phyloP scores from a whole-genome alignment of 2,888 invertebrate genomes.

The Tinea pellionella region DNA sequence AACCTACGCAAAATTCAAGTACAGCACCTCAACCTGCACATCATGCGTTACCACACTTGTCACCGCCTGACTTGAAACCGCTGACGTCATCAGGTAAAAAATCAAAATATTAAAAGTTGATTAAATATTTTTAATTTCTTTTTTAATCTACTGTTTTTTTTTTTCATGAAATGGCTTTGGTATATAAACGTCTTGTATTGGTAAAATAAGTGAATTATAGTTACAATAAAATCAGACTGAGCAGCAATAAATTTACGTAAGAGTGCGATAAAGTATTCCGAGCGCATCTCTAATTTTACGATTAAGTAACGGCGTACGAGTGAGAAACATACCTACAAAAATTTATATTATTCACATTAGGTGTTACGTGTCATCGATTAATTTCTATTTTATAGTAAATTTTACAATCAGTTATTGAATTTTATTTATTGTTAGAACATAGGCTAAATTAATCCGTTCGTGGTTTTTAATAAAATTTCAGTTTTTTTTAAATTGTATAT shows the following conservation, averaged over 20 bases:
- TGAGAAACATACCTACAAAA: conserved; percentile 10
- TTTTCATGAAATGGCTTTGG: not conserved
- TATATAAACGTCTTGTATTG: conserved; percentile 3
- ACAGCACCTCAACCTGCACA: conserved; percentile 66
- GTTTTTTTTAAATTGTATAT: no score
- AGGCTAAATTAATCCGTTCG: no score
- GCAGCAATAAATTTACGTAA: conserved; percentile 25
- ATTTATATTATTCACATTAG: not conserved
- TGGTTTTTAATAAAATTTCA: no score
- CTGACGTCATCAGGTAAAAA: conserved; percentile 33
- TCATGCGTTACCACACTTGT: conserved; percentile 68
- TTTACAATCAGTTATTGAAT: no score
- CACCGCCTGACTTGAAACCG: conserved; percentile 74
- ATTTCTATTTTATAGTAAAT: no score
- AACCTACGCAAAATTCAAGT: conserved; percentile 48
- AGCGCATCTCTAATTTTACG: conserved; percentile 27
- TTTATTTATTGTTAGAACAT: no score
- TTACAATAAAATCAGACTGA: conserved; percentile 25
- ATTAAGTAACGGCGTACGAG: conserved; percentile 23
- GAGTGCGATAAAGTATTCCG: conserved; percentile 27
- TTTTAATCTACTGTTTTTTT: no score
- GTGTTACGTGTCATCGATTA: no score
- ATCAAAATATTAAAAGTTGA: no score
- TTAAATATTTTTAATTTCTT: no score
- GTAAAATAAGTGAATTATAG: conserved; percentile 18